A percentile compares a stretch with the other conserved stretches of the same genome.
phyloP scores from a whole-genome alignment of 2,797 vertebrate species.

The Poliocrania exsul region DNA sequence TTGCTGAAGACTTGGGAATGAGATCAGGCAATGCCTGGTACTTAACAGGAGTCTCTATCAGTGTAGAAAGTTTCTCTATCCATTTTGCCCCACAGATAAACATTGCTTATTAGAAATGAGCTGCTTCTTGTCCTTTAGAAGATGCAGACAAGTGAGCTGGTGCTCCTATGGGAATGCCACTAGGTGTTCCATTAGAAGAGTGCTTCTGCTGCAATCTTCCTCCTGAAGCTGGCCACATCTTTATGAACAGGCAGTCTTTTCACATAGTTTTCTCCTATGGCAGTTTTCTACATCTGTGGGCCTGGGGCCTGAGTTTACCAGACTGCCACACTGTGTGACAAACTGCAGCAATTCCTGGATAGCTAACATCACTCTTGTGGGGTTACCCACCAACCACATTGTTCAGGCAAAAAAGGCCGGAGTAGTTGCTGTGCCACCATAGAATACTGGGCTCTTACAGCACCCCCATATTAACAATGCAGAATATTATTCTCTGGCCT shows the following conservation, averaged over 20 bases:
- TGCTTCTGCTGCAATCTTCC: background rate
- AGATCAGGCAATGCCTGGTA: background rate
- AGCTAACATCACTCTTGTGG: background rate
- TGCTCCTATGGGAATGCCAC: background rate
- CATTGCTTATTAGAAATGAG: background rate
- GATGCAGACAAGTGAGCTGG: background rate
- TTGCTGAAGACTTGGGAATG: background rate
- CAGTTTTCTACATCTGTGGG: background rate
- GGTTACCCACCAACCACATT: background rate
- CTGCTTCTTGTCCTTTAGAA: background rate
- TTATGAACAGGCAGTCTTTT: background rate
- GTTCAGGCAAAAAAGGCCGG: background rate
- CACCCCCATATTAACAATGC: background rate
- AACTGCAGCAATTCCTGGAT: background rate
- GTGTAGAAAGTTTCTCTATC: background rate
- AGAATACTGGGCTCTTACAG: background rate
- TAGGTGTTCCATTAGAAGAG: background rate
- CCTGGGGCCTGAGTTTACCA: accelerated
- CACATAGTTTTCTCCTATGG: background rate
- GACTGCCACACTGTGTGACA: background rate
- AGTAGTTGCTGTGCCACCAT: background rate
- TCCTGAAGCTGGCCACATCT: background rate
- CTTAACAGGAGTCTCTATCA: background rate
- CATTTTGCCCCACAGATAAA: background rate
- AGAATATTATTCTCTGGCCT: background rate